Conservation (phyloP, 1,140 invertebrate species). For the Rhynchophorus ferrugineus region DNA sequence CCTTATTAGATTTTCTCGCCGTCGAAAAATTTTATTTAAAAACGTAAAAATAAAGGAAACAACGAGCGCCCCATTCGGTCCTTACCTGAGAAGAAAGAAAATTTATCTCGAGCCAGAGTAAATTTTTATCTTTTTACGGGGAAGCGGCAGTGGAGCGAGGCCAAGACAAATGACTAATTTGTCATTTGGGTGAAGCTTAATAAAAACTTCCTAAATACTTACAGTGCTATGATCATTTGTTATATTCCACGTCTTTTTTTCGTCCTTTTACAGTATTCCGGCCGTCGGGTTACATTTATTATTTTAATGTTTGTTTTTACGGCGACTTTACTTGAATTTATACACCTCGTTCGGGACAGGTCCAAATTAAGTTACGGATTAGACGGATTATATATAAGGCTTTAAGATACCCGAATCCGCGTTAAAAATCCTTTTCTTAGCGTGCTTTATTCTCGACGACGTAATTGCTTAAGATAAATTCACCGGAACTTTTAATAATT, state of each 20-base stretch:
- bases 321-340: slow-evolving; percentile 16
- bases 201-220: slow-evolving; percentile 26
- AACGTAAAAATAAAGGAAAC: neutral
- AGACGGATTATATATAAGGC: neutral
- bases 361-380: slow-evolving; percentile 6
- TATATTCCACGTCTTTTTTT: slow-evolving; percentile 20
- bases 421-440: neutral
- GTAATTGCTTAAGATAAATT: neutral
- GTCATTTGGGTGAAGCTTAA: slow-evolving; percentile 22
- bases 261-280: slow-evolving; percentile 18
- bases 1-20: too few species aligned
- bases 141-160: slow-evolving; percentile 10
- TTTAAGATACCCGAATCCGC: neutral
- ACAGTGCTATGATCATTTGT: slow-evolving; percentile 22
- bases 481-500: too few species aligned
- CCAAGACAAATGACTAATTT: slow-evolving; percentile 24
- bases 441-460: neutral
- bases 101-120: slow-evolving; percentile 18
- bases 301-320: slow-evolving; percentile 24
- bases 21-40: too few species aligned
- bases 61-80: slow-evolving; percentile 1
- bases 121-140: slow-evolving; percentile 22
- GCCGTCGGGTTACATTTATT: slow-evolving; percentile 22
- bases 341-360: slow-evolving; percentile 13
- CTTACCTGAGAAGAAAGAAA: slow-evolving; percentile 15